Evolutionary conservation across 2,888 invertebrate genomes (phyloP).

Genomic region (Coleophora flavipennella): DNA sequence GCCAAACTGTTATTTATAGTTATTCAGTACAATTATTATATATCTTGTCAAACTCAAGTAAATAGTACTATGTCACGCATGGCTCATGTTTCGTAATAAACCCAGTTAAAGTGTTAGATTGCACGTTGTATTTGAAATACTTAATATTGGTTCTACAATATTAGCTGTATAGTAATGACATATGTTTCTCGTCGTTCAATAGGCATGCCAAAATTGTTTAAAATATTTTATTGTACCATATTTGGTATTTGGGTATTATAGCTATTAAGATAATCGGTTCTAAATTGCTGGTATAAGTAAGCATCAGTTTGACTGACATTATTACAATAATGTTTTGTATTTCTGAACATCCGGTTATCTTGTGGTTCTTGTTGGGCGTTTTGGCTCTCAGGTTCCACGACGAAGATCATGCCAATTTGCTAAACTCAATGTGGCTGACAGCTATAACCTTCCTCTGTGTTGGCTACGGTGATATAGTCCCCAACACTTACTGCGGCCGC

Average conservation of each 20-base stretch:
- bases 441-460: slow-evolving; percentile 99
- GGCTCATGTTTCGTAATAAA: slow-evolving; percentile 57
- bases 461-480: slow-evolving; percentile 99
- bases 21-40: slow-evolving; percentile 43
- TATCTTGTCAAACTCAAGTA: slow-evolving; percentile 39
- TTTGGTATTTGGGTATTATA: no score
- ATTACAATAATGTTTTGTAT: not conserved
- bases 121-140: slow-evolving; percentile 61
- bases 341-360: slow-evolving; percentile 47
- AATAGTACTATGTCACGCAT: slow-evolving; percentile 50
- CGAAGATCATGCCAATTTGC: slow-evolving; percentile 97
- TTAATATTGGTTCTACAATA: slow-evolving; percentile 45
- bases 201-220: slow-evolving; percentile 42
- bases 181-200: slow-evolving; percentile 41
- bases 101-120: slow-evolving; percentile 63
- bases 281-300: not conserved
- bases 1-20: slow-evolving; percentile 36
- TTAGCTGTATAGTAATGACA: slow-evolving; percentile 50
- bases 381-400: slow-evolving; percentile 92
- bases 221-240: not conserved
- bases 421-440: slow-evolving; percentile 99
- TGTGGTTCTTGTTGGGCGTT: slow-evolving; percentile 71
- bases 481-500: slow-evolving; percentile 99
- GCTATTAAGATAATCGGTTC: not conserved
- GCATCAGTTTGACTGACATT: not conserved